Base-by-base conservation (phyloP, 2,113 vertebrate species). In the Notiomystis cincta region DNA sequence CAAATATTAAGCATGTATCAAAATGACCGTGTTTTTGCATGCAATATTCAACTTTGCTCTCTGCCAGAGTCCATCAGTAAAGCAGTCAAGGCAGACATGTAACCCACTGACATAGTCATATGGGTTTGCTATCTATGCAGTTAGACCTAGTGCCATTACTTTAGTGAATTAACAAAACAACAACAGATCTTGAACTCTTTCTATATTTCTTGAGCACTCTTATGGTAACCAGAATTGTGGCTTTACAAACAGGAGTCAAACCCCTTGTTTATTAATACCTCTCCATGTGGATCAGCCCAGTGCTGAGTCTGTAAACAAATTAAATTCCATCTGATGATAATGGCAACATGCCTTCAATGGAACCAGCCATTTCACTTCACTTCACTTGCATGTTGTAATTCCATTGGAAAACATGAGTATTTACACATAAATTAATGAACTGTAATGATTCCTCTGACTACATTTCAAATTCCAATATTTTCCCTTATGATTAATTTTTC, bases 401-500 rank as follows among this genome's bases (percentile, higher is more conserved):
- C 84, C 61, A 90, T 24, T 94, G 73, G 77, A 96, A 96, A 97
- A 87, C 70, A 93, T 54, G 69, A 82, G 69, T 95, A 91, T 93
- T 96, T 97, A 96, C 89, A 94, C 70, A 96, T 78, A 92, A 93
- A 94, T 84, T 94, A 96, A 95, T 87, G 88, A 95, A 89, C 33
- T 81, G 71, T 90, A 94, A 97, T 96, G 95, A 93, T 76, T 93
- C 87, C 87, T 81, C 54, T 93, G 87, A 93, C 79, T 96, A 72
- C 40, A 77, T 95, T 97, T 97, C 75, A 94, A 95, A 89, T 87
- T 79, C 77, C 60, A 93, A 1, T 71, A 75, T 93, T 95, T 96
- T 87, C 87, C 90, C 97, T 88, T 89, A 90, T 88, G 97, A 95
- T 89, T 97, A 97, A 91, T 85, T 92, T 95, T 93, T 96, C 92